A percentile compares a stretch with the other conserved stretches of the same genome.
Conservation (phyloP, 2,797 vertebrate species). For the Darevskia nairensis region DNA sequence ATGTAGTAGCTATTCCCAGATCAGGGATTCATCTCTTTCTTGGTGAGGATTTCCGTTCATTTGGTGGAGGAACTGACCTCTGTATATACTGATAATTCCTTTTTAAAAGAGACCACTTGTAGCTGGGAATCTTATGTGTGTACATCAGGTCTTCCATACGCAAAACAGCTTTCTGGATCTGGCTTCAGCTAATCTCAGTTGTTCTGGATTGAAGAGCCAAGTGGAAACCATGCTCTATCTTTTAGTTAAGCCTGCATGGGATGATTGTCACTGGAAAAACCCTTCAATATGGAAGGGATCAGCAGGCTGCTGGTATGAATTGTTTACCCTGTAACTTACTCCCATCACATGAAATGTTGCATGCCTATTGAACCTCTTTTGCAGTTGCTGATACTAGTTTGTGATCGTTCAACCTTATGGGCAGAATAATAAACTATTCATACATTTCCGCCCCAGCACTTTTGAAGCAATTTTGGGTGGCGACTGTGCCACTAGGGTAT, state of each 20-base stretch:
- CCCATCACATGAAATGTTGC: neutral
- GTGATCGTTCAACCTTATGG: neutral
- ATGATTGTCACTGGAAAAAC: neutral
- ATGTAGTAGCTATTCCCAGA: neutral
- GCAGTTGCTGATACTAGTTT: neutral
- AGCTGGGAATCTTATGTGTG: neutral
- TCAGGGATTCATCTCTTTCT: neutral
- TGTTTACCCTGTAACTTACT: neutral
- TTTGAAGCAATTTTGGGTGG: neutral
- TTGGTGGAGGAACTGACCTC: neutral
- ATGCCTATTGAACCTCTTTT: neutral
- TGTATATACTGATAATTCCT: too few relatives aligned
- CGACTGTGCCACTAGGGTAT: neutral
- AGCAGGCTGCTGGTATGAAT: neutral
- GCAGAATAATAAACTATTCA: neutral
- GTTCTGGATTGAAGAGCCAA: neutral
- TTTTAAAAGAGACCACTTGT: neutral
- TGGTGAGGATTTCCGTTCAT: neutral
- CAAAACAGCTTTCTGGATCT: neutral
- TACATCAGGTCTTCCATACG: too few relatives aligned
- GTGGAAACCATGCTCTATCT: neutral
- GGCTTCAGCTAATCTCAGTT: neutral
- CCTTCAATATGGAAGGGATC: neutral
- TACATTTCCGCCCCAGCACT: accelerated
- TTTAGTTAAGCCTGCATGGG: neutral